Evolutionary conservation across 2,797 vertebrate genomes (phyloP), one percentile per base, ranked within the genome.

Genomic region (Toxotes lorentzi): DNA sequence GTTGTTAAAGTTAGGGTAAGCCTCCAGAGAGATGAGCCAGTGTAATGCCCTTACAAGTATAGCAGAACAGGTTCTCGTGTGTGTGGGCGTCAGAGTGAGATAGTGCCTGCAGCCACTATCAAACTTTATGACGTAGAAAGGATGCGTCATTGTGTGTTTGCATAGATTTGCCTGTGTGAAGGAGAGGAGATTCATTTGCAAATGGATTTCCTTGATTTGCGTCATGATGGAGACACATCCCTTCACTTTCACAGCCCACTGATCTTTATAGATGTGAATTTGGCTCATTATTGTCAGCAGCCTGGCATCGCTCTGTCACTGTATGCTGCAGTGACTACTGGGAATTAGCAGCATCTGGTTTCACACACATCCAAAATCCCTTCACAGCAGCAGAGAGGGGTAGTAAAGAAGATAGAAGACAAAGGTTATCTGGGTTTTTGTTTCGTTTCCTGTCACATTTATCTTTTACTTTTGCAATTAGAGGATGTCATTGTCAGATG

Each of bases 111-210:
- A 69, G 76, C 68, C 73, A 51, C 76, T 2, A 64, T 87, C 69
- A 83, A 65, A 81, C 78, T 56, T 82, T 17, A 68, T 92, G 91
- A 90, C 84, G 79, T 90, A 83, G 73, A 86, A 70, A 67, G 21
- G 59, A 59, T 85, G 84, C 54, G 78, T 92, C 88, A 91, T 14
- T 43, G 53, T 47, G 65, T 32, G 41, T 7, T 13, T 70, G 70
- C 58, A 38, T 59, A 73, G 7, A 65, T 64, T 23, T 9, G 27
- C 32, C 16, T 40, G 4, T 3, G n/a, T 32, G 11, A 76, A 57
- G 45, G 24, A 63, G 68, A 79, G 78, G 87, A 63, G 70, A 51
- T 71, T 70, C 5, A 77, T 89, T 84, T 88, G 30, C 69, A 80
- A 64, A 88, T 77, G n/a, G 27, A 60, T 86, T 76, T 74, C 74